phyloP scores from a whole-genome alignment of 2,888 invertebrate species.

The Halocaridina rubra region DNA sequence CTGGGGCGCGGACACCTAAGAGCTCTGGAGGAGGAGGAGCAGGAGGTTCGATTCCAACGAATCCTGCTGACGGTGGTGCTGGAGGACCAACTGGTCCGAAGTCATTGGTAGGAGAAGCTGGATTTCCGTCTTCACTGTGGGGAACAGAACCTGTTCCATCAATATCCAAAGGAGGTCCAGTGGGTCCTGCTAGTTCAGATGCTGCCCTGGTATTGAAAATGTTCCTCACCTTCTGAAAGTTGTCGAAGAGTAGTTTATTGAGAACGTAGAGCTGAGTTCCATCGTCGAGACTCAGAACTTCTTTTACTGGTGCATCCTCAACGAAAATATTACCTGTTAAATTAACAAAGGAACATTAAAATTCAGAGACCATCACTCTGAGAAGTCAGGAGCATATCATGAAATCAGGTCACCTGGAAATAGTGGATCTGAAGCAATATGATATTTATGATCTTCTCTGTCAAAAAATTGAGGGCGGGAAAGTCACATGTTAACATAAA shows the following conservation, averaged over 20 bases:
- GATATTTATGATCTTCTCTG: too few species aligned
- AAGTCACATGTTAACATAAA: too few species aligned
- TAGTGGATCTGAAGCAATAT: too few species aligned
- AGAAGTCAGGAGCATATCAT: too few species aligned
- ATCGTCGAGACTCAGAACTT: constrained; percentile 16
- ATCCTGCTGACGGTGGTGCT: neutral
- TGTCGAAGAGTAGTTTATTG: constrained; percentile 13
- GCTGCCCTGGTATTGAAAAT: neutral
- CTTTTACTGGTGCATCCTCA: neutral
- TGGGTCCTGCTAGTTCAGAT: constrained; percentile 2
- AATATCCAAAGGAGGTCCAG: constrained; percentile 32
- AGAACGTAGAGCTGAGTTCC: constrained; percentile 16
- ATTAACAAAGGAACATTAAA: too few species aligned
- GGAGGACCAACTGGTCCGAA: neutral
- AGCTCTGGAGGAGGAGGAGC: neutral
- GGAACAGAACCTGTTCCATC: neutral
- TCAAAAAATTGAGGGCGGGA: too few species aligned
- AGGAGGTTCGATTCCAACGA: neutral
- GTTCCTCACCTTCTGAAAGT: neutral
- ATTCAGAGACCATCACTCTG: too few species aligned
- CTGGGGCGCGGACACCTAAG: neutral
- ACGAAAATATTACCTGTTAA: constrained; percentile 18
- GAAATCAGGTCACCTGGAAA: too few species aligned
- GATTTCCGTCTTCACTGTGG: neutral
- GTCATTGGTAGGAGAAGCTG: neutral